Evolutionary conservation across 1,140 invertebrate genomes (phyloP), one percentile per base, ranked within the genome.

Genomic region (Aphaenogaster ashmeadi): DNA sequence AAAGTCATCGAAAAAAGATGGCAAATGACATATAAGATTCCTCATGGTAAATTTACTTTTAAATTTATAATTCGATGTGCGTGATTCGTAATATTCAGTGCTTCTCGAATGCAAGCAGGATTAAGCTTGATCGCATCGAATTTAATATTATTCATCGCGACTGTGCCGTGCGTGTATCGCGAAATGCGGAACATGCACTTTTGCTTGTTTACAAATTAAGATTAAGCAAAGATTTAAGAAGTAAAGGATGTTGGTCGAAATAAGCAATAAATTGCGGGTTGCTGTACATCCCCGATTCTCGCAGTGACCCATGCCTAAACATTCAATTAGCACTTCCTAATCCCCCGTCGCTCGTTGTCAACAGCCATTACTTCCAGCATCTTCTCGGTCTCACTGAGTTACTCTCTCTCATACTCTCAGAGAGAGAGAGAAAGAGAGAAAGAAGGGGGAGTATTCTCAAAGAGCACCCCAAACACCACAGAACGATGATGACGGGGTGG

Each of bases 301-400:
- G 60, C 54, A 18, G 80, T 69, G 83, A 91, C 87, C 90, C 88
- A 85, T 90, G 91, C 86, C 94, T 95, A 95, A 95, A 95, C 94
- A 95, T 95, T 95, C 94, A 95, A 95, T 95, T 95, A 95, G 94
- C 94, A 94, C 93, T 94, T 95, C 93, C 95, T 95, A 95, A 95
- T 95, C 92, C 92, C 93, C 92, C 93, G 89, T 94, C 91, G 92
- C 84, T 93, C 89, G 92, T 94, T 94, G 94, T 95, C 94, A 95
- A 95, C 94, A 95, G 90, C 93, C 93, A 95, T 95, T 95, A 95
- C 94, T 95, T 95, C 95, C 95, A 95, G 95, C 95, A 95, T 95
- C 93, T 95, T 95, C 92, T 91, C 91, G 90, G 84, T 91, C 77
- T 72, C 89, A 72, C 44, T 62, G 60, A 89, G 88, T 86, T 67